phyloP scores from a whole-genome alignment of 2,113 vertebrate species.

The Procavia capensis region DNA sequence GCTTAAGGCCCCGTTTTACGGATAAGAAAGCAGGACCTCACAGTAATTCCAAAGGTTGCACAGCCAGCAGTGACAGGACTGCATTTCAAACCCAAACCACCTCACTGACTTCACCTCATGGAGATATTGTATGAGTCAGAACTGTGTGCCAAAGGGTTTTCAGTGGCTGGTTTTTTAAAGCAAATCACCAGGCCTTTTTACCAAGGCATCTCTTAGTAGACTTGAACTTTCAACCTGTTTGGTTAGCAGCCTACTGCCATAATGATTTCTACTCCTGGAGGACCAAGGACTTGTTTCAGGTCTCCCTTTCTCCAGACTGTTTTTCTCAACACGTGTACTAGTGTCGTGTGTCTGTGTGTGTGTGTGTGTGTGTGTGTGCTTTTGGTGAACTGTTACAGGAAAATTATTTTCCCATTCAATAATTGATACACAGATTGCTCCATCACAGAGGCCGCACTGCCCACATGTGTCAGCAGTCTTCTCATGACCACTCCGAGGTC shows the following conservation, averaged over 20 bases:
- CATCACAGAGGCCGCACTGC: too few species aligned
- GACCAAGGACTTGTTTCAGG: not conserved
- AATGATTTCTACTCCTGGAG: not conserved
- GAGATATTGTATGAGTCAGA: not conserved
- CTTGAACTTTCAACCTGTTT: not conserved
- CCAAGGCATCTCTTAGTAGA: not conserved
- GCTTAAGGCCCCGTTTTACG: not conserved
- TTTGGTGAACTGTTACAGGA: too few species aligned
- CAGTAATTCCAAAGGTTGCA: not conserved
- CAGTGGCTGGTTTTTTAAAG: not conserved
- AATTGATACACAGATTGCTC: too few species aligned
- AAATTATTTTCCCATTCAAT: too few species aligned
- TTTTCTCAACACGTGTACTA: accelerated
- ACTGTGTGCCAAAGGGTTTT: not conserved
- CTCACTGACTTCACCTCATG: not conserved
- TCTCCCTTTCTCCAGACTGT: not conserved
- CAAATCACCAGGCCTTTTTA: not conserved
- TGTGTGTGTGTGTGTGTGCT: too few species aligned
- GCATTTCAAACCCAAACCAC: not conserved
- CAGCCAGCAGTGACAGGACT: not conserved
- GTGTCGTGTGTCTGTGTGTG: too few species aligned
- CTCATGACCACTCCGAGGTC: too few species aligned
- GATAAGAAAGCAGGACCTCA: not conserved
- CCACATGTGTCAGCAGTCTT: too few species aligned
- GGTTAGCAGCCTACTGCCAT: not conserved